Evolutionary conservation across 2,888 invertebrate genomes (phyloP).

Genomic region (Rhingia campestris): DNA sequence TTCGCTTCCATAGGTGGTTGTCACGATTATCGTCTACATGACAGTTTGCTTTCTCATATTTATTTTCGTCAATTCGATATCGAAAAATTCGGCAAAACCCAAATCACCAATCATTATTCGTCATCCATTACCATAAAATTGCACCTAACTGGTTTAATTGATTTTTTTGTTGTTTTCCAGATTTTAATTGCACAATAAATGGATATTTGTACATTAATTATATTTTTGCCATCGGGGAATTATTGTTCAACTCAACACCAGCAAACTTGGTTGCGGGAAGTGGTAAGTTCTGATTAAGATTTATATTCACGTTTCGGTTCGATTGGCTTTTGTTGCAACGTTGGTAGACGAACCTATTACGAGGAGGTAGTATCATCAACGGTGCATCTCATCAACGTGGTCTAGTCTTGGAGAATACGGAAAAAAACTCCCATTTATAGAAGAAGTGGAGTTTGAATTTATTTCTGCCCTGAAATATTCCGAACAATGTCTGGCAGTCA

Average conservation of each 20-base stretch:
- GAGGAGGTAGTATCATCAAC: conserved; percentile 41
- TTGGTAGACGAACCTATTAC: conserved; percentile 18
- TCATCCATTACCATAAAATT: conserved; percentile 11
- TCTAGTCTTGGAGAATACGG: conserved; percentile 12
- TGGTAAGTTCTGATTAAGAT: conserved; percentile 52
- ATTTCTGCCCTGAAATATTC: conserved; percentile 20
- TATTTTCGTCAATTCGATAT: conserved; percentile 68
- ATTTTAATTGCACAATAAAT: conserved; percentile 57
- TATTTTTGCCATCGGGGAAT: conserved; percentile 4
- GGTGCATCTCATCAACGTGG: conserved; percentile 53
- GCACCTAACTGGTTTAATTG: conserved; percentile 23
- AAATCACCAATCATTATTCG: background rate
- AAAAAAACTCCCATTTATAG: background rate
- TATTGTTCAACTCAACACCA: conserved; percentile 62
- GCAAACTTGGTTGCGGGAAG: conserved; percentile 34
- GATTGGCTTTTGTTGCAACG: conserved; percentile 50
- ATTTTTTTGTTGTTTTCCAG: conserved; percentile 18
- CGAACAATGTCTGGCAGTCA: conserved; percentile 26
- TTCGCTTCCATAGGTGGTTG: conserved; percentile 78
- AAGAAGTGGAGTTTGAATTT: conserved; percentile 10
- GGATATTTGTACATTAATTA: conserved; percentile 40
- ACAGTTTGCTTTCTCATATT: conserved; percentile 76
- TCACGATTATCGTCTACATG: conserved; percentile 76
- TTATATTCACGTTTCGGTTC: conserved; percentile 66
- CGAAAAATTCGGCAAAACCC: conserved; percentile 16